Evolutionary conservation across 2,113 vertebrate genomes (phyloP).

Genomic region (Hypomesus transpacificus): DNA sequence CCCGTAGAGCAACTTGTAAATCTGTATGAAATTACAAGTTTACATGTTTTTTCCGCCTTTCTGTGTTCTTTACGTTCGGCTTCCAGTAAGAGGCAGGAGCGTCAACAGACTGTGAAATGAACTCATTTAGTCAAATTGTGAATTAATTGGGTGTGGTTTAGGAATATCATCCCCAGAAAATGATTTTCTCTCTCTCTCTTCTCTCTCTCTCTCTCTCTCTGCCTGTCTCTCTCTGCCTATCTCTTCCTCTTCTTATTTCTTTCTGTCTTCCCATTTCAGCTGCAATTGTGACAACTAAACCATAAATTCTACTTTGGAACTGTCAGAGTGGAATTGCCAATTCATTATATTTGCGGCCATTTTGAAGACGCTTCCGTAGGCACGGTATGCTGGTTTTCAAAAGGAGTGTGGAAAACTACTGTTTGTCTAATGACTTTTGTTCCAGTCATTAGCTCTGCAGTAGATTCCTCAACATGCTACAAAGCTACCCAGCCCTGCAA

Average conservation of each 20-base stretch:
- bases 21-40: constrained; percentile 21
- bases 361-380: neutral
- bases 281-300: constrained; percentile 7
- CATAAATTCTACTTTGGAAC: constrained; percentile 16
- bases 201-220: constrained; percentile 12
- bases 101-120: constrained; percentile 45
- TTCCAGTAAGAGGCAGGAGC: constrained; percentile 22
- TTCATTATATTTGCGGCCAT: constrained; percentile 13
- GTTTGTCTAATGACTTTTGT: neutral
- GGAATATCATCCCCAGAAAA: constrained; percentile 31
- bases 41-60: constrained; percentile 21
- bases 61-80: constrained; percentile 26
- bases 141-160: constrained; percentile 48
- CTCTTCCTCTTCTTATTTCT: constrained; percentile 7
- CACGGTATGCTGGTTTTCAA: neutral
- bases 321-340: constrained; percentile 6
- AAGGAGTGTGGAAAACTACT: neutral
- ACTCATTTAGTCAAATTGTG: constrained; percentile 43
- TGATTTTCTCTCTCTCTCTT: constrained; percentile 1
- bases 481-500: neutral
- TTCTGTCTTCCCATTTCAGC: constrained; percentile 7
- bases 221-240: neutral
- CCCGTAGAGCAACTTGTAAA: constrained; percentile 11
- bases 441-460: neutral
- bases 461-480: neutral